Evolutionary conservation across 2,888 invertebrate genomes (phyloP).

Genomic region (Mesorhabditis spiculigera): DNA sequence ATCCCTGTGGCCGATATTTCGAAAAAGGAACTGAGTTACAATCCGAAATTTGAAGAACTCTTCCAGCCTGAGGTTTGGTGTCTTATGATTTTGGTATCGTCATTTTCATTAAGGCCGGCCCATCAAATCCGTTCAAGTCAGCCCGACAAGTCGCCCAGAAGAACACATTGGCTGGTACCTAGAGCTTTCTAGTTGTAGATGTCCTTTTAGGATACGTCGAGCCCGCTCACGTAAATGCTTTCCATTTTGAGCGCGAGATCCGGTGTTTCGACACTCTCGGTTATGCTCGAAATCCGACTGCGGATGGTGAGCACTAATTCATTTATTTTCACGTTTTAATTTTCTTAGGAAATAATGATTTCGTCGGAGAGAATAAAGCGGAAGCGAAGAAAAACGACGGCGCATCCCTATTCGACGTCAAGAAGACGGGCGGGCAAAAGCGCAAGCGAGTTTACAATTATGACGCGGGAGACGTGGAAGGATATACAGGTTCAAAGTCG

Average conservation of each 20-base stretch:
- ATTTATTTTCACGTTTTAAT: background rate
- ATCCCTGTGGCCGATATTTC: conserved; percentile 70
- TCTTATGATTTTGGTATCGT: no score
- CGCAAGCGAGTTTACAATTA: conserved; percentile 80
- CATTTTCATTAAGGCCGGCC: conserved; percentile 68
- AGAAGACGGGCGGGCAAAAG: conserved; percentile 59
- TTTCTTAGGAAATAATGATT: conserved; percentile 22
- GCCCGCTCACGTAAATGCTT: conserved; percentile 88
- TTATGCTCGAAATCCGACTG: conserved; percentile 88
- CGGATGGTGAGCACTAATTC: conserved; percentile 63
- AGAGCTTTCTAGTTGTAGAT: background rate
- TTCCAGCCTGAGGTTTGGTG: conserved; percentile 71
- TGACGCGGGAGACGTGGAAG: conserved; percentile 84
- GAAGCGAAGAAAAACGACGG: conserved; percentile 33
- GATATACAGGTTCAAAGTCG: conserved; percentile 74
- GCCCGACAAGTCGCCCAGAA: conserved; percentile 80
- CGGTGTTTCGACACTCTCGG: conserved; percentile 62
- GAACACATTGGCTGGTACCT: conserved; percentile 78
- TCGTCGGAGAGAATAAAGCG: conserved; percentile 51
- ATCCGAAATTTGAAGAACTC: conserved; percentile 89
- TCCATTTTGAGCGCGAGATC: conserved; percentile 62
- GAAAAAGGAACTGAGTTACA: conserved; percentile 78
- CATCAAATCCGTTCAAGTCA: conserved; percentile 86
- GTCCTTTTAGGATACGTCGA: conserved; percentile 76
- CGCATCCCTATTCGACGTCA: conserved; percentile 77